phyloP scores from a whole-genome alignment of 2,888 invertebrate species.

The Ophioninae sp. region DNA sequence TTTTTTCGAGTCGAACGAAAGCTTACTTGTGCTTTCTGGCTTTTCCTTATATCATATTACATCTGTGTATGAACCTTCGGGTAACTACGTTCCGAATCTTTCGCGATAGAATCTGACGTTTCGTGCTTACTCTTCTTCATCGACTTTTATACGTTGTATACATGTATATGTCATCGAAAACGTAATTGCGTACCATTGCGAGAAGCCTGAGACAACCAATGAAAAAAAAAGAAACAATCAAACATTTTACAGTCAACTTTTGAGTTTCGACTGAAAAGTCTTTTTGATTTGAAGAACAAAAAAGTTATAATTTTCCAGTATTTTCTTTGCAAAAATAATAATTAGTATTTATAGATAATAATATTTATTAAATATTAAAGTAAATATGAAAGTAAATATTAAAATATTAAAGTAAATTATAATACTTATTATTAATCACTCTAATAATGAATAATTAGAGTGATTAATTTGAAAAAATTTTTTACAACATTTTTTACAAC shows the following conservation, averaged over 20 bases:
- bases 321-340: neutral
- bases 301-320: constrained; percentile 15
- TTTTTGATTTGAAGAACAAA: constrained; percentile 23
- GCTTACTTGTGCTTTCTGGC: constrained; percentile 41
- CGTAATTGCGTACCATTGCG: constrained; percentile 49
- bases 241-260: constrained; percentile 36
- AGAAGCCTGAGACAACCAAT: constrained; percentile 23
- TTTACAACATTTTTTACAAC: no score
- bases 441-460: no score
- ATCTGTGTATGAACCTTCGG: constrained; percentile 16
- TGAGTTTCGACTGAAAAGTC: constrained; percentile 25
- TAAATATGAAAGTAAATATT: no score
- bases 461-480: no score
- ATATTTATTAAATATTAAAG: no score
- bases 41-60: constrained; percentile 37
- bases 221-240: constrained; percentile 3
- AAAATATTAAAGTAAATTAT: no score
- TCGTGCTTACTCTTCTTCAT: constrained; percentile 38
- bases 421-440: no score
- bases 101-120: constrained; percentile 58
- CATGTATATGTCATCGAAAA: constrained; percentile 20
- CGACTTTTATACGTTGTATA: constrained; percentile 1
- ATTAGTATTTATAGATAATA: no score
- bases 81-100: constrained; percentile 37
- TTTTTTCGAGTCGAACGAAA: constrained; percentile 27